Percentiles rank a stretch among this genome's conserved stretches.
phyloP scores from a whole-genome alignment of 2,888 invertebrate genomes.

The Drosophila hamatofila region DNA sequence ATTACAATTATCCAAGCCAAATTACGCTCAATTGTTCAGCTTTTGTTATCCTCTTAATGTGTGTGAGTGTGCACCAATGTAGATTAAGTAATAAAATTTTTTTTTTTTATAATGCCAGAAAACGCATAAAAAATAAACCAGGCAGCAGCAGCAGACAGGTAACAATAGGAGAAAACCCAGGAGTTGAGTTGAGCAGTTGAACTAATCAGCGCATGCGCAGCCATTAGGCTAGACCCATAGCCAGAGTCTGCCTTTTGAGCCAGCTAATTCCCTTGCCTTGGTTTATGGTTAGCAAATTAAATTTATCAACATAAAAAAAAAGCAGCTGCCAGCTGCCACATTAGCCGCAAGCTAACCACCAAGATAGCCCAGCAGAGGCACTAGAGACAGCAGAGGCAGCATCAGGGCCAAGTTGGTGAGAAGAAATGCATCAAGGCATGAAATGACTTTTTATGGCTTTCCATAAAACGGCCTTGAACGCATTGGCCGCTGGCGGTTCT shows the following conservation, averaged over 20 bases:
- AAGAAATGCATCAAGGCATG: constrained; percentile 81
- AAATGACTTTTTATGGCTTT: constrained; percentile 81
- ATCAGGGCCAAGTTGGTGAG: constrained; percentile 59
- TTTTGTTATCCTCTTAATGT: constrained; percentile 52
- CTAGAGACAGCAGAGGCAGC: constrained; percentile 1
- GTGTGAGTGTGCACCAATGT: constrained; percentile 37
- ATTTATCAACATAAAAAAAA: constrained; percentile 70
- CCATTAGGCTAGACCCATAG: constrained; percentile 55
- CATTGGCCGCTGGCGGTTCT: constrained; percentile 38
- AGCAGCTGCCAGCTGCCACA: constrained; percentile 44
- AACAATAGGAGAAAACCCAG: constrained; percentile 67
- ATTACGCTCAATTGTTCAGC: constrained; percentile 57
- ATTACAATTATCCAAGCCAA: constrained; percentile 51
- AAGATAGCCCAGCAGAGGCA: constrained; percentile 15
- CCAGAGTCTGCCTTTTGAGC: constrained; percentile 26
- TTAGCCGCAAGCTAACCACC: constrained; percentile 45
- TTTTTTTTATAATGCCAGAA: constrained; percentile 50
- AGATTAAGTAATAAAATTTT: constrained; percentile 71
- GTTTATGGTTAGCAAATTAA: constrained; percentile 69
- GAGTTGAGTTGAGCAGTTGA: constrained; percentile 44
- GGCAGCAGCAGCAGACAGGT: constrained; percentile 7
- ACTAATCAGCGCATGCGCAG: constrained; percentile 77
- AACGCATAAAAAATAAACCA: constrained; percentile 45
- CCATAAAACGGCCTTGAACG: constrained; percentile 82
- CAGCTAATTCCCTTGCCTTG: constrained; percentile 59